Evolutionary conservation across 2,888 invertebrate genomes (phyloP).

Genomic region (Diaphora mendica): DNA sequence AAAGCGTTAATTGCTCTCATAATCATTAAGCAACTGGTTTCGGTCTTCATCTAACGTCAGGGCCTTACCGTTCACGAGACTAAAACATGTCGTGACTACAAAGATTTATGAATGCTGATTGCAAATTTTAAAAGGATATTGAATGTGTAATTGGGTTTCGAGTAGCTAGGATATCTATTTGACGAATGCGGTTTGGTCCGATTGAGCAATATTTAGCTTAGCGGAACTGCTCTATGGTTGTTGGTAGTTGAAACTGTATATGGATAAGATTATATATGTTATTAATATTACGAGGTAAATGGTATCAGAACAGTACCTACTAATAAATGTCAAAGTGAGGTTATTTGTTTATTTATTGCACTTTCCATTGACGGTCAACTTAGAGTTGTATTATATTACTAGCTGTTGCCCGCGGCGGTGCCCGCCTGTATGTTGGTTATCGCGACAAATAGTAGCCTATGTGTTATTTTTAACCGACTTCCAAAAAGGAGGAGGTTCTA

Average conservation of each 20-base stretch:
- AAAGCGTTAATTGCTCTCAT: conserved; percentile 62
- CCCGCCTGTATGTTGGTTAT: too few species aligned
- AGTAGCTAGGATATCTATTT: conserved; percentile 12
- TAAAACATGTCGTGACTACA: conserved; percentile 46
- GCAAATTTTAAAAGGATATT: conserved; percentile 21
- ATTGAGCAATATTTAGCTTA: conserved; percentile 3
- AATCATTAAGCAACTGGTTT: conserved; percentile 60
- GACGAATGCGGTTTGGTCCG: conserved; percentile 12
- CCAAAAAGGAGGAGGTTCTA: too few species aligned
- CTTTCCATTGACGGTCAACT: not conserved
- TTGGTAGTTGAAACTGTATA: not conserved
- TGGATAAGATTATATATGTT: not conserved
- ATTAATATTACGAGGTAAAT: not conserved
- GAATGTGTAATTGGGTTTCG: conserved; percentile 13
- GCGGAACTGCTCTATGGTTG: conserved; percentile 4
- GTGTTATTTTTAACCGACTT: too few species aligned
- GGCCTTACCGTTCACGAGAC: conserved; percentile 53
- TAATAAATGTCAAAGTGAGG: not conserved
- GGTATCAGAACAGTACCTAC: not conserved
- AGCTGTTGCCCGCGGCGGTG: too few species aligned
- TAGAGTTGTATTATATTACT: not conserved
- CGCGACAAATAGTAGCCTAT: too few species aligned
- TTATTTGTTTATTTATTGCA: not conserved
- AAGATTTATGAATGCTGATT: conserved; percentile 31
- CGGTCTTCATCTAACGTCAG: conserved; percentile 41